Base-by-base conservation (phyloP, 2,113 vertebrate species). In the Symphodus melops region DNA sequence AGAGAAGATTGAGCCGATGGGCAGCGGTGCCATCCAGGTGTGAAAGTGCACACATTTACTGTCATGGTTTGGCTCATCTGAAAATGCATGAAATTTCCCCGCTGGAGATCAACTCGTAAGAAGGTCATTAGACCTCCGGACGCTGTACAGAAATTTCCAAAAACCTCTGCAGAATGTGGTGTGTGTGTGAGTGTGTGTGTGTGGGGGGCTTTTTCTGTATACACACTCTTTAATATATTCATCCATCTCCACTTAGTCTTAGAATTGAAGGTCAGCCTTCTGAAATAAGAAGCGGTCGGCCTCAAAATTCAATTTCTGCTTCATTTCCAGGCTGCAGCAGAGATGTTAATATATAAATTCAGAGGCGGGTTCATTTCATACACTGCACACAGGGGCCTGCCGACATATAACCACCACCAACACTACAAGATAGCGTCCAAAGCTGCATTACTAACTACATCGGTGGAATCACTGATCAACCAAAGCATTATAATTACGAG, bases 281-380 rank as follows among this genome's bases (percentile, higher is more conserved):
- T 59, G 85, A 69, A 83, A 77, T 77, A 33, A 51, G 76, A 86
- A 68, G 72, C 51, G 56, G 59, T 69, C 57, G 17, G 68, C 71
- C 72, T 79, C 70, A 76, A 82, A 85, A 87, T 86, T 82, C 85
- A 86, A 90, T 90, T 83, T 79, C 82, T 76, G 72, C 74, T 23
- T 83, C 78, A 75, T 86, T 87, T 83, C 62, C 75, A 60, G 72
- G 42, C 75, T 46, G 68, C 16, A 51, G 75, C 78, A 44, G 68
- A 64, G 68, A 82, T 21, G 77, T 77, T 83, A 77, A 78, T 81
- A 14, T 11, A 13, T 62, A 72, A 70, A 66, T 72, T 72, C 54
- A 42, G 56, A 61, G 56, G 54, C 33, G 9, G 1, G 12, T 72
- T 79, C 17, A 36, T 44, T 83, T 78, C 16, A 72, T 19, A 55